Conservation (phyloP, 2,888 invertebrate genomes). For the Rotaria sp. region DNA sequence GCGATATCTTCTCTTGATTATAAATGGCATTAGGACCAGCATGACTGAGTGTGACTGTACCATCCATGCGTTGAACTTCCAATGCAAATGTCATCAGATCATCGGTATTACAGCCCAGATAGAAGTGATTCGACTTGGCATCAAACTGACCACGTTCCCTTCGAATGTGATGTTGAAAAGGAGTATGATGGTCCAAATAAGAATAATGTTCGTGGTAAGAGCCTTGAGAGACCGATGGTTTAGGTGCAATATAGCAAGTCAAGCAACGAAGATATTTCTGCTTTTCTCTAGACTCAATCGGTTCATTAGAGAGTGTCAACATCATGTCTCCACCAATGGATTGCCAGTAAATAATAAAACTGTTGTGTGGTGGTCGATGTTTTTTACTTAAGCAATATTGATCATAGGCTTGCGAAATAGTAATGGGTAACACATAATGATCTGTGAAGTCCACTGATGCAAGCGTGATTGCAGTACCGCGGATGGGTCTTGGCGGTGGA, state of each 20-base stretch:
- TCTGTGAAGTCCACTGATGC: neutral
- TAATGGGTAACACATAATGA: neutral
- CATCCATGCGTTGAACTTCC: neutral
- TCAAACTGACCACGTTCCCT: neutral
- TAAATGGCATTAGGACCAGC: neutral
- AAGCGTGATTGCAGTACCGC: neutral
- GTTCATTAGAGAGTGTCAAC: neutral
- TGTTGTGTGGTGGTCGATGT: neutral
- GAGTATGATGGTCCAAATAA: neutral
- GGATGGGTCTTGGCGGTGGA: no score
- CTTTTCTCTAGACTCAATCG: neutral
- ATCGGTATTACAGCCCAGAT: neutral
- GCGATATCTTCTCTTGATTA: neutral
- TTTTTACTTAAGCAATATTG: neutral
- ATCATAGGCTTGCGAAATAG: neutral
- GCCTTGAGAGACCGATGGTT: neutral
- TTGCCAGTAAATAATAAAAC: neutral
- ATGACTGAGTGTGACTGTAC: neutral
- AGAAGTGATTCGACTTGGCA: neutral
- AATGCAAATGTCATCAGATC: neutral
- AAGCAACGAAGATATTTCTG: neutral
- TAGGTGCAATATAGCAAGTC: neutral
- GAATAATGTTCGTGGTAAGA: neutral
- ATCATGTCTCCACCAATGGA: neutral
- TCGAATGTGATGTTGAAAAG: neutral